Evolutionary conservation across 2,888 invertebrate species (phyloP).

Genomic region (Apodemia hepburni): DNA sequence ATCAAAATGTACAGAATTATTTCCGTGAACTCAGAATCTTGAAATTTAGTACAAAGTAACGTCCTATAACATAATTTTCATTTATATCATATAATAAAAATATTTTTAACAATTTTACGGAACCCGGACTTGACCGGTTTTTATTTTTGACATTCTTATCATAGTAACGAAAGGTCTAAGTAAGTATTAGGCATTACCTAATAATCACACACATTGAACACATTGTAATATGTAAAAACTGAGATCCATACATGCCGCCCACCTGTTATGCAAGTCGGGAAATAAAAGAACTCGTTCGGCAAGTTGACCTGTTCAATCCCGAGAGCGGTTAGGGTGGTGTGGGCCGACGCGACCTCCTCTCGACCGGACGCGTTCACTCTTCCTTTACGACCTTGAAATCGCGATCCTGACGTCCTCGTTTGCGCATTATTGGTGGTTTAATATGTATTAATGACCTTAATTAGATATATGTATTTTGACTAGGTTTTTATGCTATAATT

Average conservation of each 20-base stretch:
- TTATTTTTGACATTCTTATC: no score
- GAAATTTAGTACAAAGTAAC: no score
- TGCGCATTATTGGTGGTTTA: constrained; percentile 18
- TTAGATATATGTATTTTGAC: background rate
- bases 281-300: constrained; percentile 55
- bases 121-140: no score
- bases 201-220: background rate
- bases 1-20: no score
- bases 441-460: background rate
- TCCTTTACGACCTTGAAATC: constrained; percentile 61
- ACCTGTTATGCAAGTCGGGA: constrained; percentile 40
- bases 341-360: constrained; percentile 63
- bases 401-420: constrained; percentile 39
- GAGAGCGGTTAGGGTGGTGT: constrained; percentile 46
- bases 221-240: constrained; percentile 23
- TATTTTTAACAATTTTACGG: no score
- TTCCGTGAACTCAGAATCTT: no score
- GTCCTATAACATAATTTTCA: no score
- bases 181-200: background rate
- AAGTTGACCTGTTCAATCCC: constrained; percentile 44
- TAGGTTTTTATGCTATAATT: background rate
- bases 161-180: constrained; percentile 17
- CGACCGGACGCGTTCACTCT: constrained; percentile 59
- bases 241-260: constrained; percentile 28
- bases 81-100: no score